Evolutionary conservation across 2,888 invertebrate species (phyloP), one percentile per base, ranked within the genome.

Genomic region (Eupithecia subfuscata): DNA sequence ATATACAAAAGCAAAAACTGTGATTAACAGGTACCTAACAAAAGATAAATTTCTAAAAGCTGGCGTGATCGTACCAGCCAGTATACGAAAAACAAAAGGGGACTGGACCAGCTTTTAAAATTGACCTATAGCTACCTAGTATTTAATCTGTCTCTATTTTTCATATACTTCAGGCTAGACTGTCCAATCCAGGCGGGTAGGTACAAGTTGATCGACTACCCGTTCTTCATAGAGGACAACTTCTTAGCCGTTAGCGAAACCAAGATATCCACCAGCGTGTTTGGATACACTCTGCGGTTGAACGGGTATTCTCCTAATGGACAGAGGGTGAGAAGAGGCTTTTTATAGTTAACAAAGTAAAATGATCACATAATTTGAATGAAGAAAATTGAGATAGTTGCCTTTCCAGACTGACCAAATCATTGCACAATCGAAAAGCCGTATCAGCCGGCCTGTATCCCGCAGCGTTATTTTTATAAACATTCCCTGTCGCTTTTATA

Each of bases 211-310:
- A 40, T 70, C 5, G 79, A 86, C 72, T 92, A 86, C 78, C 90
- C 90, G 1, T 82, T 89, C 75, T 87, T 86, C 80, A 87, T 85
- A 0, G 87, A 88, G 45, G 88, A 89, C 82, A 89, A 88, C 80
- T 86, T 87, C 79, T 73, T 88, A 14, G 82, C 86, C 0, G 90
- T 90, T 3, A 82, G 87, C 18, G 91, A 91, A 80, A 83, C 91
- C n/a, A 91, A 90, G 80, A 90, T 91, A 80, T 91, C 92, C 2
- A 91, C 90, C 75, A 91, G 91, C 77, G 82, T 91, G 8, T 92
- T 91, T 70, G 92, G 92, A 0, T 92, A 91, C 80, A 89, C 87
- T 0, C 84, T 86, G 73, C 79, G 80, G 34, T 40, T 91, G 30
- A 86, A 90, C 11, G 91, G 88, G 4, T 85, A 79, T 68, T 79